Evolutionary conservation across 1,140 invertebrate species (phyloP).

Genomic region (Trichoplusia ni): DNA sequence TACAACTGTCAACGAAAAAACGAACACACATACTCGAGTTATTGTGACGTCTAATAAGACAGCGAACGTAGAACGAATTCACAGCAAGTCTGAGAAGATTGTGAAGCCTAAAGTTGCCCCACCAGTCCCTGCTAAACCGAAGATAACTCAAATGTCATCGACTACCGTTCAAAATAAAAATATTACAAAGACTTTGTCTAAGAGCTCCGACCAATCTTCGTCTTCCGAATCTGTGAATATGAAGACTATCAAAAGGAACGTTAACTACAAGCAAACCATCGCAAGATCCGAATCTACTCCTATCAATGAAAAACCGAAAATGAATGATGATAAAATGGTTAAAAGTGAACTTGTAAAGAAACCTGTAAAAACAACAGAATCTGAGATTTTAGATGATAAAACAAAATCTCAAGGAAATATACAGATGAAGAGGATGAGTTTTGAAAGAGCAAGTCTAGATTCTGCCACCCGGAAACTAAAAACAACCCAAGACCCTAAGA

Average conservation of each 20-base stretch:
- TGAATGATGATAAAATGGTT: slow-evolving; percentile 32
- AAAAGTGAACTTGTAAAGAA: slow-evolving; percentile 23
- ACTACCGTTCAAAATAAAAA: slow-evolving; percentile 44
- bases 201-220: slow-evolving; percentile 49
- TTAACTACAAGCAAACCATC: slow-evolving; percentile 46
- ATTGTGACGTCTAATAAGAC: slow-evolving; percentile 50
- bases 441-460: slow-evolving; percentile 78
- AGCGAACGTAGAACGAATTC: slow-evolving; percentile 21
- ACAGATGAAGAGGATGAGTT: slow-evolving; percentile 75
- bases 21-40: slow-evolving; percentile 41
- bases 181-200: slow-evolving; percentile 38
- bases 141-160: slow-evolving; percentile 57
- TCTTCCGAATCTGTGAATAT: slow-evolving; percentile 56
- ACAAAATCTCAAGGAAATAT: slow-evolving; percentile 60
- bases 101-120: slow-evolving; percentile 69
- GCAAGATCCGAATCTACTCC: slow-evolving; percentile 57
- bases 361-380: slow-evolving; percentile 6
- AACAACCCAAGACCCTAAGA: slow-evolving; percentile 42
- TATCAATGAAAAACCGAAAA: slow-evolving; percentile 40
- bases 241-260: slow-evolving; percentile 57
- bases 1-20: slow-evolving; percentile 51
- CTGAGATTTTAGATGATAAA: slow-evolving; percentile 28
- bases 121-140: slow-evolving; percentile 76
- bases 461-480: slow-evolving; percentile 69
- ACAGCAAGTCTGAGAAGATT: slow-evolving; percentile 36